Base-by-base conservation (phyloP, 2,797 vertebrate species). In the Sorex maritimensis region DNA sequence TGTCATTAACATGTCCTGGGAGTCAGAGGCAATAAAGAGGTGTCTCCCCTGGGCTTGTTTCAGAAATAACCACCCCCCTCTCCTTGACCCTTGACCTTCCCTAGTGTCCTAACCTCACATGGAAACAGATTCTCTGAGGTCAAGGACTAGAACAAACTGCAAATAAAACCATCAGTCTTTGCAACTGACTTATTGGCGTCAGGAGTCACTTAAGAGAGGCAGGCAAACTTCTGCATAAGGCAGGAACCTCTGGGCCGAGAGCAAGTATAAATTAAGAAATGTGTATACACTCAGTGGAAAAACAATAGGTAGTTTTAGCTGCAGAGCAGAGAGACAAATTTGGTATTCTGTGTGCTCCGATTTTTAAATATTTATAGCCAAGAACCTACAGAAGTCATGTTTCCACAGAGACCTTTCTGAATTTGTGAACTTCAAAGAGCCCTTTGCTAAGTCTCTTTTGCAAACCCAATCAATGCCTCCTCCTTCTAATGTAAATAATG, bases 261-360 rank as follows among this genome's bases (percentile, higher is more conserved):
- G 30, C 84, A 86, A 81, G 52, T 78, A 83, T 96, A 95, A 95
- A 90, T 97, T 93, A 86, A 93, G 96, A 96, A 96, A 92, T 75
- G 67, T 17, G 30, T 34, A 46, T 34, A 46, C 46, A 24, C 41
- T 68, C 83, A 92, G 79, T 74, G 58, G 86, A 65, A 85, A 85
- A 95, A 21, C 74, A 63, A 86, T n/a, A 84, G 86, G 82, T 90
- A n/a, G 73, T 69, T 72, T 85, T 87, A 92, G 90, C 90, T 91
- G 74, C 63, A 75, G 67, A 87, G 49, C 41, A 15, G 26, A 67
- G 49, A 85, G 90, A 94, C 85, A 85, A 88, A 95, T 86, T 91
- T 94, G 92, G 88, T 65, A 23, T 69, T 85, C 74, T n/a, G 7
- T 68, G 67, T 82, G 30, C 68, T 72, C 10, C 38, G 72, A 86